These are phyloP conservation scores for Pseudococcus jackbeardsleyi DNA, from an alignment of 2,888 invertebrate genomes.

Conservation along the genomic window DNA sequence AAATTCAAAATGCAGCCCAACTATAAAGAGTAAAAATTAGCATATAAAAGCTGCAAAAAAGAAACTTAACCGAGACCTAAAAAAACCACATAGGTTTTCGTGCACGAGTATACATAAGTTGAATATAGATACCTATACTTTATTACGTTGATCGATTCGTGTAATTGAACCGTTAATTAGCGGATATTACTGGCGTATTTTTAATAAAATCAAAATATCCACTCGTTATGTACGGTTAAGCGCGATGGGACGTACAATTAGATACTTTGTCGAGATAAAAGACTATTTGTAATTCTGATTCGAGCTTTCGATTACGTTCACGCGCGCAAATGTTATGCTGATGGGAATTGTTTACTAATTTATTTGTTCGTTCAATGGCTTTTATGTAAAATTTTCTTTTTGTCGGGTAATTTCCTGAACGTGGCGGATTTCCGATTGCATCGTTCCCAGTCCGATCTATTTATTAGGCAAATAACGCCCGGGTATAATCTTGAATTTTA, in stretches of 20 bases:
- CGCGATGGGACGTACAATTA: conserved; percentile 3
- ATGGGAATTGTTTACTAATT: conserved; percentile 35
- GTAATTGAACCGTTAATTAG: conserved; percentile 43
- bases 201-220: conserved; percentile 25
- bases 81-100: conserved; percentile 35
- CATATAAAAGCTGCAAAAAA: conserved; percentile 52
- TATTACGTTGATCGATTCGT: conserved; percentile 3
- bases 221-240: not conserved
- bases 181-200: not conserved
- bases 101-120: not conserved
- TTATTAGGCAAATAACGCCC: not conserved
- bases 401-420: conserved; percentile 4
- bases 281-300: conserved; percentile 40
- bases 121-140: not conserved
- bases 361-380: conserved; percentile 32
- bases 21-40: conserved; percentile 52
- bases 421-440: conserved; percentile 30
- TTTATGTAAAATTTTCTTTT: conserved; percentile 36
- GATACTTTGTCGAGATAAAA: conserved; percentile 36
- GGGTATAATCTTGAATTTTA: not conserved
- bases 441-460: not conserved
- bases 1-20: conserved; percentile 50
- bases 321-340: conserved; percentile 37
- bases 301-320: conserved; percentile 39
- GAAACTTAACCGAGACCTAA: conserved; percentile 20